A percentile compares a stretch with the other conserved stretches of the same genome.
Evolutionary conservation across 1,140 invertebrate genomes (phyloP).

Genomic region (Conopomorpha cramerella): DNA sequence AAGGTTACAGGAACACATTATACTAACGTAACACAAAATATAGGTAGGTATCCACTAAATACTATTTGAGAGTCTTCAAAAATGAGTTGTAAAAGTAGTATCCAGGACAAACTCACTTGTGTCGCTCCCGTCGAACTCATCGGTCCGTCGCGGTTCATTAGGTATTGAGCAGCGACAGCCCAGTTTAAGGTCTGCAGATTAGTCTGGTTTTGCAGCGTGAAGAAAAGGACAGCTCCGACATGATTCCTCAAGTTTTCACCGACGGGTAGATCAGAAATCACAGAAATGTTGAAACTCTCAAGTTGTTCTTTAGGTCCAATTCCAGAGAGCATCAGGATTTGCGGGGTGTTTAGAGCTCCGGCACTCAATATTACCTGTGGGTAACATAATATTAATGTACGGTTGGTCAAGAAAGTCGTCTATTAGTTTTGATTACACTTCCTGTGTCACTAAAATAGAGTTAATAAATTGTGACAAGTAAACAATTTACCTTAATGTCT

Average conservation of each 20-base stretch:
- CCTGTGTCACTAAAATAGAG: too few relatives aligned
- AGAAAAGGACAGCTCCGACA: constrained; percentile 58
- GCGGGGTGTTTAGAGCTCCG: constrained; percentile 63
- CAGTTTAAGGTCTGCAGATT: constrained; percentile 61
- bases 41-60: too few relatives aligned
- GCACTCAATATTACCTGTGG: constrained; percentile 65
- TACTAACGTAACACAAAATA: too few relatives aligned
- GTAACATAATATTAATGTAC: too few relatives aligned
- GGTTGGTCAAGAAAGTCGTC: too few relatives aligned
- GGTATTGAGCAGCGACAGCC: constrained; percentile 58
- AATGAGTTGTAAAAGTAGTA: too few relatives aligned
- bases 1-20: too few relatives aligned
- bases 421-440: too few relatives aligned
- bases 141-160: constrained; percentile 55
- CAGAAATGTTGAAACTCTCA: constrained; percentile 59
- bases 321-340: constrained; percentile 67
- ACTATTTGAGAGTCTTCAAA: too few relatives aligned
- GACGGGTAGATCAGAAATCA: constrained; percentile 66
- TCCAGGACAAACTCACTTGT: too few relatives aligned
- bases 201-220: constrained; percentile 32
- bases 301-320: constrained; percentile 63
- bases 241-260: constrained; percentile 72
- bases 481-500: too few relatives aligned
- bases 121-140: constrained; percentile 62
- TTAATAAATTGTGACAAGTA: too few relatives aligned